A percentile compares a stretch with the other conserved stretches of the same genome.
Conservation (phyloP, 2,797 vertebrate genomes). For the Telmatherina bonti region DNA sequence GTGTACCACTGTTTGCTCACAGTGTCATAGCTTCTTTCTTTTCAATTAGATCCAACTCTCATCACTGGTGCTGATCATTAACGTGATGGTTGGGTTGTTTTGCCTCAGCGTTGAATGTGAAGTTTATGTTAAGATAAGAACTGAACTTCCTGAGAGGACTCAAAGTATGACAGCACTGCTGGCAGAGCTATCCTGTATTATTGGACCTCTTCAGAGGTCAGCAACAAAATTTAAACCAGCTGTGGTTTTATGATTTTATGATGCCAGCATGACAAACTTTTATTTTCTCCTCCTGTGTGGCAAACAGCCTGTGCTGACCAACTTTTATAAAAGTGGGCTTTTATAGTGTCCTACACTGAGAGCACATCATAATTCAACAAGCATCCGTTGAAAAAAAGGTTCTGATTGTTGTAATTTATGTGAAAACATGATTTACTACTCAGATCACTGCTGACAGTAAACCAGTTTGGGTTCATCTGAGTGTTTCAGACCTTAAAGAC, state of each 20-base stretch:
- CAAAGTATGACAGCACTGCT: too few species aligned
- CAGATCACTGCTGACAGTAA: constrained; percentile 5
- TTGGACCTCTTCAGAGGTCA: not conserved
- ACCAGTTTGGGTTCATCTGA: not conserved
- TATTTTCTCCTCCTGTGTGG: not conserved
- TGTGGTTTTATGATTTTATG: not conserved
- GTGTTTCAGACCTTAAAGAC: too few species aligned
- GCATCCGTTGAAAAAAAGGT: not conserved
- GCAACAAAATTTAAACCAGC: not conserved
- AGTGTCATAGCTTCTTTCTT: not conserved
- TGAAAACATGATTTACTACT: not conserved
- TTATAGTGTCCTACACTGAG: not conserved
- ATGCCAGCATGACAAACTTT: too few species aligned
- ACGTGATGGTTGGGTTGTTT: not conserved
- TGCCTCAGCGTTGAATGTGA: not conserved
- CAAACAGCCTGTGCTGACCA: not conserved
- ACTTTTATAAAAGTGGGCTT: not conserved
- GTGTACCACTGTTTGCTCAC: not conserved
- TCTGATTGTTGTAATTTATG: constrained; percentile 1
- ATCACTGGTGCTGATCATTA: not conserved
- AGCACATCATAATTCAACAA: not conserved
- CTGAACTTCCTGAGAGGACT: not conserved
- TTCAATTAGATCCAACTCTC: not conserved
- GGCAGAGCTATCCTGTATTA: not conserved
- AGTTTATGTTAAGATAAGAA: not conserved